Evolutionary conservation across 2,113 vertebrate genomes (phyloP), one percentile per base, ranked within the genome.

Genomic region (Myotis davidii): DNA sequence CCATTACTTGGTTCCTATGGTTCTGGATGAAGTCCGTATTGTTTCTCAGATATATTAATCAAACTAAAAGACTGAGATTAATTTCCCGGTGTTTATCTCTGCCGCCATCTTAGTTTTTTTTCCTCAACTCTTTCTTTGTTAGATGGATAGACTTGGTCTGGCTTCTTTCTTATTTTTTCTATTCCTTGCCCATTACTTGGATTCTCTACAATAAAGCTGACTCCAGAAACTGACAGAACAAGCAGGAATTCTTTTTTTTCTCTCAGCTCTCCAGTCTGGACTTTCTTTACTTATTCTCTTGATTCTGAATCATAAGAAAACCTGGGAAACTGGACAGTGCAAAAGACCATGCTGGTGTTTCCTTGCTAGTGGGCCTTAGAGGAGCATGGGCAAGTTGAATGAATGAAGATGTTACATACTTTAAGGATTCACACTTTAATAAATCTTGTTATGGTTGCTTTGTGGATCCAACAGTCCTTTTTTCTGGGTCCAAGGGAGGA

Each of bases 391-490:
- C 39, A 90, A 67, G 76, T 77, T 50, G 50, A 85, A 12, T 52
- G 45, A 85, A 11, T 59, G 45, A 84, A 72, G 73, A 65, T 32
- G 59, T 59, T 48, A 42, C 4, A 20, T 70, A 16, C 27, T 70
- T 77, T 20, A 2, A 48, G 29, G 73, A 50, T 81, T 69, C 37
- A 17, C 64, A 88, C 52, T 93, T 77, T 52, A 76, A 48, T 67
- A 86, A 85, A 52, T 88, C 52, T 91, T 72, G 32, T 87, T 91
- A 69, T 90, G 73, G 29, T 78, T 94, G 72, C 89, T 96, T 85
- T 88, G 39, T 93, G 34, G 50, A 93, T 64, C 69, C 50, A 83
- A 61, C 52, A 91, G 83, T 95, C 95, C 69, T 88, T 27, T 88
- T 85, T 94, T 90, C 67, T 95, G 64, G 32, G 48, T 77, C 64